Percentiles rank a stretch among this genome's conserved stretches.
Evolutionary conservation across 1,140 invertebrate genomes (phyloP).

Genomic region (Fragariocoptes setiger): DNA sequence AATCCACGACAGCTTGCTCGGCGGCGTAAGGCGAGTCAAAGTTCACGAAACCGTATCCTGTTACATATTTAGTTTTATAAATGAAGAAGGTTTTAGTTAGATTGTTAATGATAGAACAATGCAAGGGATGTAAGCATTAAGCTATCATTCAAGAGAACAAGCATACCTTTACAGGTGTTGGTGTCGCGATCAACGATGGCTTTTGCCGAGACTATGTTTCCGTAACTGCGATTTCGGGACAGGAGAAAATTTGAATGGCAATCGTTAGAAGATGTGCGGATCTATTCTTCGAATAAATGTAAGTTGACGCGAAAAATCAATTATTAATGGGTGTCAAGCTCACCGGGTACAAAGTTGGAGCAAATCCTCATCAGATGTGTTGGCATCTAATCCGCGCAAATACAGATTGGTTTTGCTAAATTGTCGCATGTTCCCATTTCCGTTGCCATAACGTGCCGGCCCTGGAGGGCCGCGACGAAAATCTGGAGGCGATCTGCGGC

Average conservation of each 20-base stretch:
- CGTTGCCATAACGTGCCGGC: neutral
- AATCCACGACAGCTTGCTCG: neutral
- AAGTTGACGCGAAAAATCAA: too few species aligned
- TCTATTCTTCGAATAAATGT: too few species aligned
- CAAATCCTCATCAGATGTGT: constrained; percentile 85
- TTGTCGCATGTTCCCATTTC: constrained; percentile 19
- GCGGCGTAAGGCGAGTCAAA: neutral
- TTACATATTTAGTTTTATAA: too few species aligned
- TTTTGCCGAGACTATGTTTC: constrained; percentile 92
- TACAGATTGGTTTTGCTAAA: constrained; percentile 93
- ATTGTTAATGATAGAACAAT: too few species aligned
- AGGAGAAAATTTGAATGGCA: too few species aligned
- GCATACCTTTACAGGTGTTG: constrained; percentile 99
- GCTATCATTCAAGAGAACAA: too few species aligned
- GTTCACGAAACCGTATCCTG: neutral
- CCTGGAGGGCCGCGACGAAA: neutral
- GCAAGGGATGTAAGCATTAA: too few species aligned
- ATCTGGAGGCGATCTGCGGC: neutral
- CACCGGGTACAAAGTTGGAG: constrained; percentile 75
- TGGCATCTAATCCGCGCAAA: constrained; percentile 71
- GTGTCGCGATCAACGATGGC: constrained; percentile 96
- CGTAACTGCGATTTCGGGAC: too few species aligned
- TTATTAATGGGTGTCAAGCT: too few species aligned
- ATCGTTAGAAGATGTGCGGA: too few species aligned
- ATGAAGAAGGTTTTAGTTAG: too few species aligned